Evolutionary conservation across 2,888 invertebrate genomes (phyloP).

Genomic region (Orthonevra nobilis): DNA sequence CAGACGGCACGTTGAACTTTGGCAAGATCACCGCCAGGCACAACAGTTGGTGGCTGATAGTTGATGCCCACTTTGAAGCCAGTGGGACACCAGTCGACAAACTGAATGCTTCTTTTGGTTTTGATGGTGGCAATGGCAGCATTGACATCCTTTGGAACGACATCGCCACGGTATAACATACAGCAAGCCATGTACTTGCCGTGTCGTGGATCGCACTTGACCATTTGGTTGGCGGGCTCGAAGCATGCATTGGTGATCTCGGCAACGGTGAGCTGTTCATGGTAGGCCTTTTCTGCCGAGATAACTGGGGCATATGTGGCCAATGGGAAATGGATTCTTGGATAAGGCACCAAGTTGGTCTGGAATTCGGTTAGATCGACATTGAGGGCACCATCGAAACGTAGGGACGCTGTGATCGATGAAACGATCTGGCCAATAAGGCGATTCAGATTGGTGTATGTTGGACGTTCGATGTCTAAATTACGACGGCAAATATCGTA

Average conservation of each 20-base stretch:
- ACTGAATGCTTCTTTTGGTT: slow-evolving; percentile 95
- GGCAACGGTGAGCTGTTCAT: slow-evolving; percentile 93
- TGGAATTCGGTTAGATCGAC: slow-evolving; percentile 97
- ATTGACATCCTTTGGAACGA: slow-evolving; percentile 96
- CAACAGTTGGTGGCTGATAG: slow-evolving; percentile 94
- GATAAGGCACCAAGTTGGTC: slow-evolving; percentile 95
- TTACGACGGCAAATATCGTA: slow-evolving; percentile 94
- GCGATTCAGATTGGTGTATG: slow-evolving; percentile 93
- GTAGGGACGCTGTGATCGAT: slow-evolving; percentile 95
- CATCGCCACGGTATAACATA: slow-evolving; percentile 95
- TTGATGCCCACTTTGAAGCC: slow-evolving; percentile 92
- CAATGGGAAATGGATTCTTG: slow-evolving; percentile 96
- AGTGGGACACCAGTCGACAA: slow-evolving; percentile 93
- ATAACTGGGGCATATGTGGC: slow-evolving; percentile 95
- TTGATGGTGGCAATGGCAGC: slow-evolving; percentile 96
- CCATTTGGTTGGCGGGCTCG: slow-evolving; percentile 97
- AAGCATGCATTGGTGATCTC: slow-evolving; percentile 98
- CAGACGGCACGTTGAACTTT: slow-evolving; percentile 97
- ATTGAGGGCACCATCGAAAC: slow-evolving; percentile 95
- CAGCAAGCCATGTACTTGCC: slow-evolving; percentile 97
- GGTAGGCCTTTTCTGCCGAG: slow-evolving; percentile 95
- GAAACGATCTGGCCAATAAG: slow-evolving; percentile 94
- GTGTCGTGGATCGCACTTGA: slow-evolving; percentile 94
- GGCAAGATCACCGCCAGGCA: slow-evolving; percentile 94
- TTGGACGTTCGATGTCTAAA: slow-evolving; percentile 91